Evolutionary conservation across 1,140 invertebrate species (phyloP).

Genomic region (Lordiphosa clarofinis): DNA sequence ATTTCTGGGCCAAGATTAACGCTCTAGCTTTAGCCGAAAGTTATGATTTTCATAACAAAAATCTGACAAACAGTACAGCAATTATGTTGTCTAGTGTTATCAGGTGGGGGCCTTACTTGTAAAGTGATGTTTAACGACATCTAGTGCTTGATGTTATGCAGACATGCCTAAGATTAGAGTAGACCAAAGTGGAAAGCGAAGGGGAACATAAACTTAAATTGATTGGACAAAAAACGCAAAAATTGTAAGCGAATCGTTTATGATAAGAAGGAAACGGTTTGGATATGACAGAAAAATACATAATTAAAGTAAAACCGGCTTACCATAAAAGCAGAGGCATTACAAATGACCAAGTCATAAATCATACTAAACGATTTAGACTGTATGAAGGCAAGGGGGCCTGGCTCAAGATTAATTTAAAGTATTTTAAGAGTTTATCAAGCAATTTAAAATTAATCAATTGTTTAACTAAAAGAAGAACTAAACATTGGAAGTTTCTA

Average conservation of each 20-base stretch:
- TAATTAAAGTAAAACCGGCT: constrained; percentile 12
- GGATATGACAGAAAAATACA: neutral
- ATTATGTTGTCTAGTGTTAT: too few relatives aligned
- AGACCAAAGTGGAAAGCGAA: constrained; percentile 12
- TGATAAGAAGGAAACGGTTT: constrained; percentile 47
- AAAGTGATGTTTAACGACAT: constrained; percentile 7
- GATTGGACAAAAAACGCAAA: constrained; percentile 40
- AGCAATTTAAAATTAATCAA: too few relatives aligned
- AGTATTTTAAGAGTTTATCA: too few relatives aligned
- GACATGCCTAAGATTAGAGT: neutral
- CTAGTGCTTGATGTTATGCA: constrained; percentile 7
- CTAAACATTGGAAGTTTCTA: too few relatives aligned
- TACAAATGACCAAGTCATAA: neutral
- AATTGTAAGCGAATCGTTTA: constrained; percentile 42
- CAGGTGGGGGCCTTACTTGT: neutral
- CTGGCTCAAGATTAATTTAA: too few relatives aligned
- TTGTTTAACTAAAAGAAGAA: too few relatives aligned
- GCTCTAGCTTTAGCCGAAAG: too few relatives aligned
- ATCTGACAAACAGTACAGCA: too few relatives aligned
- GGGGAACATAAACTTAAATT: constrained; percentile 17
- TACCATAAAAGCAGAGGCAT: neutral
- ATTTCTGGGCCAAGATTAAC: too few relatives aligned
- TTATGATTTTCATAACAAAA: too few relatives aligned
- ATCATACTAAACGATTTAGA: neutral
- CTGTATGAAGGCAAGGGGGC: too few relatives aligned